phyloP scores from a whole-genome alignment of 2,888 invertebrate genomes.

The Megamerina dolium region DNA sequence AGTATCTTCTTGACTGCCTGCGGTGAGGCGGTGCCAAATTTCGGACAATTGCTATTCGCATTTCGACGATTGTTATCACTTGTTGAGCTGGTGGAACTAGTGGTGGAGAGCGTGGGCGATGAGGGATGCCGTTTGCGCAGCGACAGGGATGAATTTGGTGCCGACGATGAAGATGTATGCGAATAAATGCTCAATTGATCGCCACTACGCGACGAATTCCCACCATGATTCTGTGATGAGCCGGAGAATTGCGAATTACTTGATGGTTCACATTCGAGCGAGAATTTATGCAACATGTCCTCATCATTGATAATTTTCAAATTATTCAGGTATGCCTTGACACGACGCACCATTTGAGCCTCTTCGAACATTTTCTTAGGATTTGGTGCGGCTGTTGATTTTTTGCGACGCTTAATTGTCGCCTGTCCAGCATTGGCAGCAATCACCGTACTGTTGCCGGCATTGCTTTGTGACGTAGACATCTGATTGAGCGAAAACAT shows the following conservation, averaged over 20 bases:
- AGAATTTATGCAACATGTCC: slow-evolving; percentile 79
- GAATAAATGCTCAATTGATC: slow-evolving; percentile 53
- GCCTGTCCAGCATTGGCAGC: slow-evolving; percentile 60
- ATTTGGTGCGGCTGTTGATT: slow-evolving; percentile 84
- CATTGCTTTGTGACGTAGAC: slow-evolving; percentile 61
- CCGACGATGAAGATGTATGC: slow-evolving; percentile 49
- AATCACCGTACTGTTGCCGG: slow-evolving; percentile 29
- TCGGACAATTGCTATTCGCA: slow-evolving; percentile 51
- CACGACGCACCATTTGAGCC: slow-evolving; percentile 95
- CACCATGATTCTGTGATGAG: slow-evolving; percentile 29
- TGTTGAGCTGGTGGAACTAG: slow-evolving; percentile 77
- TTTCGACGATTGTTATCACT: slow-evolving; percentile 40
- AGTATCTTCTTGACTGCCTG: slow-evolving; percentile 94
- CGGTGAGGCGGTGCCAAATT: slow-evolving; percentile 82
- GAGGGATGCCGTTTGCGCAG: slow-evolving; percentile 79
- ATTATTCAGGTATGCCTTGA: slow-evolving; percentile 90
- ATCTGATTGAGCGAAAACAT: slow-evolving; percentile 85
- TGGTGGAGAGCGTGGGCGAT: slow-evolving; percentile 87
- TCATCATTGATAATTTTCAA: slow-evolving; percentile 86
- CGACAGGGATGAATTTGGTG: slow-evolving; percentile 51
- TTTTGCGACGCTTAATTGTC: slow-evolving; percentile 83
- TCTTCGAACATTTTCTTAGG: slow-evolving; percentile 99
- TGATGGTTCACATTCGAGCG: slow-evolving; percentile 78
- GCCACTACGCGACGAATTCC: slow-evolving; percentile 31
- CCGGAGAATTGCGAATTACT: slow-evolving; percentile 39